Evolutionary conservation across 2,797 vertebrate genomes (phyloP).

Genomic region (Sparus aurata): DNA sequence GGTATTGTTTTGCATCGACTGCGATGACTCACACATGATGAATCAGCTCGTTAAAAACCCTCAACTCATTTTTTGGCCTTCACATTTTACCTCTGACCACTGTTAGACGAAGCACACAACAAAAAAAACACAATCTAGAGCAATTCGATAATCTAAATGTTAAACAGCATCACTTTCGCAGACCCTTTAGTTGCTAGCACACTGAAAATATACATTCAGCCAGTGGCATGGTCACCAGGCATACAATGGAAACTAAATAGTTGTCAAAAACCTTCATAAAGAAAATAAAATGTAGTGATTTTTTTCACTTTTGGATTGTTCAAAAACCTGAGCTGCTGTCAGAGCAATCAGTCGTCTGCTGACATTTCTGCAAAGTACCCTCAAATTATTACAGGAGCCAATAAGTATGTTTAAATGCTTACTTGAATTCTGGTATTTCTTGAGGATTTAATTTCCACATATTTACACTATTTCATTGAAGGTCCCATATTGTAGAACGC

Average conservation of each 20-base stretch:
- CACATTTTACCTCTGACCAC: slow-evolving; percentile 13
- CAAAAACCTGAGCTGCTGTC: slow-evolving; percentile 68
- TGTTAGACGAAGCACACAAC: slow-evolving; percentile 32
- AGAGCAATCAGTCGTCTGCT: slow-evolving; percentile 50
- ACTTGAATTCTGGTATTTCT: slow-evolving; percentile 18
- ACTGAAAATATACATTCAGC: slow-evolving; percentile 75
- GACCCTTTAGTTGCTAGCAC: slow-evolving; percentile 54
- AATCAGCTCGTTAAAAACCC: slow-evolving; percentile 40
- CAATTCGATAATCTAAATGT: slow-evolving; percentile 22
- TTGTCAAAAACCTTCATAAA: slow-evolving; percentile 35
- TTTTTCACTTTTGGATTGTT: slow-evolving; percentile 35
- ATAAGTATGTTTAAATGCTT: slow-evolving; percentile 23
- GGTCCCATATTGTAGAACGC: no score
- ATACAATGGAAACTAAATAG: slow-evolving; percentile 29
- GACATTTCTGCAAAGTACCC: slow-evolving; percentile 58
- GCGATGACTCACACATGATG: slow-evolving; percentile 37
- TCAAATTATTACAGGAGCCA: slow-evolving; percentile 33
- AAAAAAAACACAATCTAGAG: slow-evolving; percentile 38
- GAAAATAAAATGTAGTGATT: slow-evolving; percentile 22
- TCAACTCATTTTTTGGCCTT: slow-evolving; percentile 41
- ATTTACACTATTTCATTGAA: background rate
- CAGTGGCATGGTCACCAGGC: slow-evolving; percentile 54
- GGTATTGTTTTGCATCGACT: slow-evolving; percentile 33
- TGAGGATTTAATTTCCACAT: slow-evolving; percentile 11
- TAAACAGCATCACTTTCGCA: slow-evolving; percentile 30